Evolutionary conservation across 2,797 vertebrate genomes (phyloP).

Genomic region (Eulemur mongoz): DNA sequence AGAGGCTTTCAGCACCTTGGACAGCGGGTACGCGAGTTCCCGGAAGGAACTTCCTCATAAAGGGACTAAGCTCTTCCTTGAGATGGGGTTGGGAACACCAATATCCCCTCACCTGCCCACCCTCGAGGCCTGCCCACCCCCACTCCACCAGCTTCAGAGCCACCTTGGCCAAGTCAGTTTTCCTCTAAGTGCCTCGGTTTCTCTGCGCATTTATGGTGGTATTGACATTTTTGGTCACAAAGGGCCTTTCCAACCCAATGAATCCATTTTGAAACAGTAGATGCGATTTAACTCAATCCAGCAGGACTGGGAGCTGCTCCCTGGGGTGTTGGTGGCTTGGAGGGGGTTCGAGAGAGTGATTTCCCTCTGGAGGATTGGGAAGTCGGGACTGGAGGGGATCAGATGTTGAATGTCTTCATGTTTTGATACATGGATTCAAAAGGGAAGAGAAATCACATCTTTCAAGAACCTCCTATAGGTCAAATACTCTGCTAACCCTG

Average conservation of each 20-base stretch:
- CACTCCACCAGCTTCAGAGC: background rate
- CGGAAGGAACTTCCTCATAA: accelerated
- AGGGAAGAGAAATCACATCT: background rate
- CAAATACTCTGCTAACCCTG: background rate
- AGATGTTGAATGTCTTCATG: background rate
- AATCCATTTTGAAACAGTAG: background rate
- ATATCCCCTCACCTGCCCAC: background rate
- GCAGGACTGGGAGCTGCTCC: background rate
- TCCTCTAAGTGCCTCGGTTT: background rate
- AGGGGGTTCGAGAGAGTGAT: background rate
- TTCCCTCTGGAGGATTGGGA: background rate
- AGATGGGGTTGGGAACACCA: background rate
- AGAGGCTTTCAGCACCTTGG: background rate
- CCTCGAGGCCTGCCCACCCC: background rate
- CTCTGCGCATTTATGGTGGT: background rate
- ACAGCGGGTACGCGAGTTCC: accelerated
- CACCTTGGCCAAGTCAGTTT: background rate
- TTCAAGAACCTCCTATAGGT: background rate
- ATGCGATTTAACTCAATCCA: background rate
- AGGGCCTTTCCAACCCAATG: background rate
- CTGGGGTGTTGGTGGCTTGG: background rate
- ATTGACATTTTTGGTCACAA: background rate
- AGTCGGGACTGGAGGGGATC: background rate
- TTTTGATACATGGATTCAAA: background rate
- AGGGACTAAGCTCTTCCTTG: background rate